Percentiles rank a stretch among this genome's conserved stretches.
Evolutionary conservation across 2,888 invertebrate genomes (phyloP).

Genomic region (Aethes cnicana): DNA sequence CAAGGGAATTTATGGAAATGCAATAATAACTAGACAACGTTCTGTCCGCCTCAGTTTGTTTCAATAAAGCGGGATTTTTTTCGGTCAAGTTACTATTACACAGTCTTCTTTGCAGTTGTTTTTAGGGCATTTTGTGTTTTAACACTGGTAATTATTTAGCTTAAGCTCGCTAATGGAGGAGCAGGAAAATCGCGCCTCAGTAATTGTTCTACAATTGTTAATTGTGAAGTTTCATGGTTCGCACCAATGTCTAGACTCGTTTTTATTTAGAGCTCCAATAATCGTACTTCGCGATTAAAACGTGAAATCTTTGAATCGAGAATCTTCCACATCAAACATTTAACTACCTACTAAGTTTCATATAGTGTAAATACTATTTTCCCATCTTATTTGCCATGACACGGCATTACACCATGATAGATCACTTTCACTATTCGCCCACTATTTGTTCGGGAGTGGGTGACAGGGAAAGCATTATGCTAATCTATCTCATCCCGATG

Average conservation of each 20-base stretch:
- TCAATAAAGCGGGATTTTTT: background rate
- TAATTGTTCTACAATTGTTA: conserved; percentile 71
- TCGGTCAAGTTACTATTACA: background rate
- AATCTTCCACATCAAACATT: no score
- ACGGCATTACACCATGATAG: conserved; percentile 36
- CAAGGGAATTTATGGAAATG: no score
- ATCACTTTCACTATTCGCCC: conserved; percentile 68
- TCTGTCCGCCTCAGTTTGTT: background rate
- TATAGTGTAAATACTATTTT: no score
- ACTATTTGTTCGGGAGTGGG: conserved; percentile 37
- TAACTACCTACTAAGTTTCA: background rate
- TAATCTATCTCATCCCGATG: conserved; percentile 44
- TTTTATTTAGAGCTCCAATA: conserved; percentile 1
- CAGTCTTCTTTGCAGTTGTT: conserved; percentile 8
- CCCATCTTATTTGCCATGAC: conserved; percentile 15
- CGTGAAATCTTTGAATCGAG: no score
- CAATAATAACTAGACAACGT: no score
- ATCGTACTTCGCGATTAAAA: background rate
- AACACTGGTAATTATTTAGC: conserved; percentile 56
- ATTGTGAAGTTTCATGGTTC: conserved; percentile 50
- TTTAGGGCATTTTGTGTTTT: conserved; percentile 40
- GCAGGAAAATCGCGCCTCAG: conserved; percentile 51
- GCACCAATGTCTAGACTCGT: conserved; percentile 26
- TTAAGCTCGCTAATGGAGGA: conserved; percentile 55
- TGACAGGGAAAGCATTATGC: conserved; percentile 58